Conservation (phyloP, 2,113 vertebrate species). For the Ptychochromis oligacanthus region DNA sequence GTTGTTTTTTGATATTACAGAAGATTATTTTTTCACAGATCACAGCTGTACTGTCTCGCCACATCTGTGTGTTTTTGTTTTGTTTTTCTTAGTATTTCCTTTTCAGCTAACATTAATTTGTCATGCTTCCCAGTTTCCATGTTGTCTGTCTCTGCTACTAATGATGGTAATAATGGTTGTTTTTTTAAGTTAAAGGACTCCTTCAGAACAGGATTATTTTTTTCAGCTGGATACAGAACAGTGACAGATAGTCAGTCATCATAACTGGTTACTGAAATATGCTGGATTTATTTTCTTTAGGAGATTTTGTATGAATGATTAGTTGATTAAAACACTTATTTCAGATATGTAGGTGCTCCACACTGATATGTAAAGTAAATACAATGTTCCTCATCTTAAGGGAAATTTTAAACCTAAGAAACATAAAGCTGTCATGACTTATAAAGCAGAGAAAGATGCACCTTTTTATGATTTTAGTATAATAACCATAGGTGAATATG, state of each 20-base stretch:
- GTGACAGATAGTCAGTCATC: not conserved
- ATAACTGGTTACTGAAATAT: not conserved
- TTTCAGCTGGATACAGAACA: not conserved
- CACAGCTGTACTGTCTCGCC: not conserved
- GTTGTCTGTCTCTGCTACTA: conserved; percentile 13
- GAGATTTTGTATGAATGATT: not conserved
- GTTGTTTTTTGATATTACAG: not conserved
- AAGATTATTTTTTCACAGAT: not conserved
- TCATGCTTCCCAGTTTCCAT: conserved; percentile 2
- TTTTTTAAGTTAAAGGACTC: not conserved
- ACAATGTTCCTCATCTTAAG: too few species aligned
- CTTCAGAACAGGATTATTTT: not conserved
- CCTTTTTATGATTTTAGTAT: not conserved
- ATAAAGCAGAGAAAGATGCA: not conserved
- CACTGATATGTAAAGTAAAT: too few species aligned
- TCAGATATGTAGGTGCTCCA: not conserved
- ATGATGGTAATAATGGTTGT: conserved; percentile 11
- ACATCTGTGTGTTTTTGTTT: not conserved
- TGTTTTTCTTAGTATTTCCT: not conserved
- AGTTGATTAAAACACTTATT: rapidly evolving
- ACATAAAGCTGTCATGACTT: not conserved
- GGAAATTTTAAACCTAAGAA: not conserved
- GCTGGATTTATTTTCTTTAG: not conserved
- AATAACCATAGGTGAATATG: not conserved
- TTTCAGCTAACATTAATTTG: conserved; percentile 22